Base-by-base conservation (phyloP, 1,140 invertebrate genomes). In the Eumaeus atala region DNA sequence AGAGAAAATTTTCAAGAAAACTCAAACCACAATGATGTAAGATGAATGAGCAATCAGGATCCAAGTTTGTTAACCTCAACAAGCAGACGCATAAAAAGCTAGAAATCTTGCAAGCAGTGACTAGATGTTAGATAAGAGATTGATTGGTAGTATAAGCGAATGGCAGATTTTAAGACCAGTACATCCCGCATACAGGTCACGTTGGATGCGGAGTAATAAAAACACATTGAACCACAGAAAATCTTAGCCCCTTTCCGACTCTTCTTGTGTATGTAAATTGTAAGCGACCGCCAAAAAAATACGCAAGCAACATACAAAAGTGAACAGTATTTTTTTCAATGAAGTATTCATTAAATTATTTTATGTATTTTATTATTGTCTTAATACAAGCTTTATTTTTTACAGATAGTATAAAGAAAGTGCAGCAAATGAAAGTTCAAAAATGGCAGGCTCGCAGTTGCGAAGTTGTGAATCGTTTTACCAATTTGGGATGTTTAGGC, bases 71-170 rank as follows among this genome's bases (percentile, higher is more conserved):
- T 75, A 67, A 86, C 80, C 80, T 66, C 71, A 57, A 50, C 71
- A 67, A 70, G 74, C 78, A 86, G 82, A 86, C 82, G 77, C 69
- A 84, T 81, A 86, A 86, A 86, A 86, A 84, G 80, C 78, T 73
- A 82, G 70, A 82, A 81, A 77, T 80, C 64, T 64, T 77, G 65
- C 77, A 81, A 67, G 67, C 64, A 75, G 67, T 78, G 77, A 72
- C 77, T 77, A 81, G 78, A 82, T 83, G 67, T 56, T 57, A 80
- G 79, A 82, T 80, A 77, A 72, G 66, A 80, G 75, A 85, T 85
- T 84, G 82, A 85, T 85, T 85, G 74, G 77, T 77, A 74, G 73
- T 79, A 80, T 79, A 77, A 81, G 79, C 75, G 74, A 76, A 74
- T 74, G 70, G 69, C 66, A 73, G 58, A 74, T 73, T 68, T 80